Evolutionary conservation across 2,797 vertebrate species (phyloP).

Genomic region (Tokudaia tokunoshimensis): DNA sequence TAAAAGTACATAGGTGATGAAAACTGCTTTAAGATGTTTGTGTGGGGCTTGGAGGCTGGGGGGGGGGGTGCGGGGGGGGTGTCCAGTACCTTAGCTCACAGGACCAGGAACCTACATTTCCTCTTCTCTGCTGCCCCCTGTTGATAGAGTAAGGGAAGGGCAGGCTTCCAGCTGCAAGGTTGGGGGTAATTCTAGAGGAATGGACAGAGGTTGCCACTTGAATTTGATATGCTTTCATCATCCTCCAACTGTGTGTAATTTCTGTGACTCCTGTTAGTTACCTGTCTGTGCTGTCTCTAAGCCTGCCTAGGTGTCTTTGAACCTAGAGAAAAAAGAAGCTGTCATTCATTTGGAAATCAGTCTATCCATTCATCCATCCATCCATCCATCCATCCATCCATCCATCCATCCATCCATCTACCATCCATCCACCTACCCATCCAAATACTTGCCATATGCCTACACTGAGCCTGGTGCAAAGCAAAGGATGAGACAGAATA

Average conservation of each 20-base stretch:
- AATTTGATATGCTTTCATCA: background rate
- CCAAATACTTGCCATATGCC: background rate
- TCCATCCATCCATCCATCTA: background rate
- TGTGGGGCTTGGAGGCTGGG: background rate
- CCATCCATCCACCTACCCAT: background rate
- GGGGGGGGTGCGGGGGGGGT: too few species aligned
- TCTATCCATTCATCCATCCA: background rate
- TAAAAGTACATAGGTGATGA: background rate
- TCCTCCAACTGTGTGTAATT: background rate
- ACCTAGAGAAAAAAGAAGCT: background rate
- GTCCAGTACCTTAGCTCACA: background rate
- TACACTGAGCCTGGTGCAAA: background rate
- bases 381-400: background rate
- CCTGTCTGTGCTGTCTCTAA: background rate
- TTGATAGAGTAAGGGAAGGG: slow-evolving; percentile 8
- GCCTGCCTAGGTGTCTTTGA: background rate
- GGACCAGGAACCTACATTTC: background rate
- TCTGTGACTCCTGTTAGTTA: background rate
- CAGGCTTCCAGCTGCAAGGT: background rate
- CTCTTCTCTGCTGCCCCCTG: slow-evolving; percentile 79
- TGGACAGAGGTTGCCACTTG: background rate
- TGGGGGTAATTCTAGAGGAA: background rate
- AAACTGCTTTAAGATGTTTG: background rate
- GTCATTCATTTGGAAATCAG: background rate
- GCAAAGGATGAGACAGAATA: background rate